Percentiles rank a stretch among this genome's conserved stretches.
These are phyloP conservation scores for Calliopsis andreniformis DNA, from an alignment of 1,140 invertebrate genomes.

Conservation along the genomic window DNA sequence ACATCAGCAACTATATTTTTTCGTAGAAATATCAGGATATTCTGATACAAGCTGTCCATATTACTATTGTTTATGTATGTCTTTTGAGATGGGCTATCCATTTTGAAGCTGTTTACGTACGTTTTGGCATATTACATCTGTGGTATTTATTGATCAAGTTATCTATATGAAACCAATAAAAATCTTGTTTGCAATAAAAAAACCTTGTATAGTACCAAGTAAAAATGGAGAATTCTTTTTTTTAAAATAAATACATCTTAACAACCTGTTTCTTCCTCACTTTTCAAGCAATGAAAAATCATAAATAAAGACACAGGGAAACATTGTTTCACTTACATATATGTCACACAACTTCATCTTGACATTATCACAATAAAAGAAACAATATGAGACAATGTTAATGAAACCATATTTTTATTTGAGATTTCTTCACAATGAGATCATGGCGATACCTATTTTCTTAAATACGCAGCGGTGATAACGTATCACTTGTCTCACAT, in stretches of 20 bases:
- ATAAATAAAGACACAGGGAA: background rate
- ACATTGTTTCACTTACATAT: background rate
- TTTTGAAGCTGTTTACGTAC: constrained; percentile 48
- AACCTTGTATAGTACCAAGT: background rate
- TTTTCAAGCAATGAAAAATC: background rate
- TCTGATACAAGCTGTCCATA: constrained; percentile 72
- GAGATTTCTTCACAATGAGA: background rate
- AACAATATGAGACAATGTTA: background rate
- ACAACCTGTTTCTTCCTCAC: background rate
- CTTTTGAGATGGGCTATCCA: constrained; percentile 71
- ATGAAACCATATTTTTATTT: background rate
- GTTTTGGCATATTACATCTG: background rate
- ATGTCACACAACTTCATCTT: background rate
- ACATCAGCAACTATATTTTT: constrained; percentile 73
- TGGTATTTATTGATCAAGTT: background rate
- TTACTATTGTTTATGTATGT: constrained; percentile 18
- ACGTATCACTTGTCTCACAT: background rate
- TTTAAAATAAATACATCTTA: constrained; percentile 5
- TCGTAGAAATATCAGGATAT: constrained; percentile 68
- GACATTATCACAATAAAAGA: background rate
- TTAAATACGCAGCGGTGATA: background rate
- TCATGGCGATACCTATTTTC: background rate
- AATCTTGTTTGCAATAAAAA: background rate
- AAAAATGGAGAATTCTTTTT: background rate
- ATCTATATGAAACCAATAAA: background rate